Evolutionary conservation across 2,797 vertebrate species (phyloP).

Genomic region (Anas capensis): DNA sequence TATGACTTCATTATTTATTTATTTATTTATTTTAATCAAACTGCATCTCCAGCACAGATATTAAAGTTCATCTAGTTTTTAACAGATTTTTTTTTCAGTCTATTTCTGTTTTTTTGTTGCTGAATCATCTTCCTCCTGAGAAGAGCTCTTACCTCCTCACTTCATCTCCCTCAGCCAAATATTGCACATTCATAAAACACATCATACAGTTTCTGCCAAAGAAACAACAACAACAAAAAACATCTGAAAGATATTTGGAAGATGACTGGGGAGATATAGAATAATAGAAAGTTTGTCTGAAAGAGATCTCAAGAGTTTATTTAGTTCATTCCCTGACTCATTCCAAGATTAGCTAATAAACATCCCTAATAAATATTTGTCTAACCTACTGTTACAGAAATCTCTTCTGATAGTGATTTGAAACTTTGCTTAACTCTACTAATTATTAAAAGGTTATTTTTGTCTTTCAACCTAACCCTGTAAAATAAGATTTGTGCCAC

Average conservation of each 20-base stretch:
- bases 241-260: neutral
- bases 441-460: neutral
- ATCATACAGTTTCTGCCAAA: neutral
- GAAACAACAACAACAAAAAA: neutral
- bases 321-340: neutral
- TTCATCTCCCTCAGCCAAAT: neutral
- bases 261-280: neutral
- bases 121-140: neutral
- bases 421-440: neutral
- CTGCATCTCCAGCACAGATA: neutral
- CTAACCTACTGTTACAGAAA: neutral
- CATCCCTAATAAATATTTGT: neutral
- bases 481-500: neutral
- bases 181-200: neutral
- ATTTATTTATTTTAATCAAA: neutral
- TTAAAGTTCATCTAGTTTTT: neutral
- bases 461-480: neutral
- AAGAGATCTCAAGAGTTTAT: neutral
- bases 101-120: neutral
- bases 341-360: neutral
- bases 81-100: neutral
- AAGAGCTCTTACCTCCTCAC: neutral
- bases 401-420: neutral
- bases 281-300: neutral
- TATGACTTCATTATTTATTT: neutral